Percentiles rank a stretch among this genome's conserved stretches.
Conservation (phyloP, 1,140 invertebrate genomes). For the Aradophagus sp. region DNA sequence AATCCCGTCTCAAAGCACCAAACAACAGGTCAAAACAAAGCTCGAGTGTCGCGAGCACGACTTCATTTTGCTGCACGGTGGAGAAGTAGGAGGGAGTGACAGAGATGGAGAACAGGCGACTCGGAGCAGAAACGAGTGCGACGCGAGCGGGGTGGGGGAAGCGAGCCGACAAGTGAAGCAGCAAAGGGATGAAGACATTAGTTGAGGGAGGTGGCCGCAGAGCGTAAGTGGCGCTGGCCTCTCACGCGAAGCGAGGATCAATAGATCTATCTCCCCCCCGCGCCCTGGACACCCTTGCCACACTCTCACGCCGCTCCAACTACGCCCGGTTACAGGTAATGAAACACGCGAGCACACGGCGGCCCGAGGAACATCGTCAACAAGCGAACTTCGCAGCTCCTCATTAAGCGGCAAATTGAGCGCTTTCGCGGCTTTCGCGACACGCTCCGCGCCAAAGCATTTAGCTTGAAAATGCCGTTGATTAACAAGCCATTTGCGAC, state of each 20-base stretch:
- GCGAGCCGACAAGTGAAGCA: conserved; percentile 52
- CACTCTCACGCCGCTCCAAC: conserved; percentile 52
- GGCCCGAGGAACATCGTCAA: conserved; percentile 36
- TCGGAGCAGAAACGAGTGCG: too few species aligned
- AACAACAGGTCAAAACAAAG: too few species aligned
- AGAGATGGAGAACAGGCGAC: too few species aligned
- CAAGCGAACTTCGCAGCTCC: conserved; percentile 40
- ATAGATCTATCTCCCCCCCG: conserved; percentile 65
- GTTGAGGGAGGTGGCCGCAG: conserved; percentile 59
- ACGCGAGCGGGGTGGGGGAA: conserved; percentile 21
- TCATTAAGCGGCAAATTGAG: conserved; percentile 60
- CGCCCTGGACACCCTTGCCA: conserved; percentile 54
- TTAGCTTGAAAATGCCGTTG: conserved; percentile 45
- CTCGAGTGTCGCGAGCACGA: too few species aligned
- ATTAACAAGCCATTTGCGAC: conserved; percentile 49
- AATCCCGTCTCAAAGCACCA: too few species aligned
- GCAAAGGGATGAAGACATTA: conserved; percentile 71
- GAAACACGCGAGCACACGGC: conserved; percentile 34
- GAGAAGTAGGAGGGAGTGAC: too few species aligned
- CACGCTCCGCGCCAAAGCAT: conserved; percentile 46
- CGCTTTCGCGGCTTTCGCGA: conserved; percentile 33
- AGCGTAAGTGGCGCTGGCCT: conserved; percentile 66
- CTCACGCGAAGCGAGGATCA: conserved; percentile 69
- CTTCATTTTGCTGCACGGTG: too few species aligned
- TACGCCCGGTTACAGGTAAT: conserved; percentile 23